Evolutionary conservation across 2,113 vertebrate genomes (phyloP), one percentile per base, ranked within the genome.

Genomic region (Dicrurus megarhynchus): DNA sequence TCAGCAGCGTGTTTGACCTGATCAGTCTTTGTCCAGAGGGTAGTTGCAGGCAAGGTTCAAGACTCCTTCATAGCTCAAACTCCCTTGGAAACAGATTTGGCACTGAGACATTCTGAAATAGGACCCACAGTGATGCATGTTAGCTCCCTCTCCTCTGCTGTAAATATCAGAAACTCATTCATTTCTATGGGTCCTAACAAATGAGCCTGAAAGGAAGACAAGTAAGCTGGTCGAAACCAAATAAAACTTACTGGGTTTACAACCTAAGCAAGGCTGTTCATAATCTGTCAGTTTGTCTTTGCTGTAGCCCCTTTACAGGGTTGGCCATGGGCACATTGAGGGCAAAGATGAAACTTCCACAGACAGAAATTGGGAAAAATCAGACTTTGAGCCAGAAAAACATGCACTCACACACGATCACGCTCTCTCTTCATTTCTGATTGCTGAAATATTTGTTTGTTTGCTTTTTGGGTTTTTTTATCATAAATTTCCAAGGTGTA

Each of bases 331-430:
- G 30, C 49, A 73, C 16, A 20, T 0, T 53, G 37, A 89, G 26
- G 32, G 3, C 57, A 64, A 23, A n/a, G 37, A 9, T 80, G 23
- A 87, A 84, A 17, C 15, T 80, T 80, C 22, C 39, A 42, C 50
- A 78, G 55, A 9, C 26, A 46, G 28, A 70, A 91, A 84, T 30
- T 10, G 17, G 50, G 13, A 73, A 87, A 77, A 44, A 69, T 49
- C 32, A 69, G 37, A 42, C 15, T 76, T 55, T 24, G 19, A 81
- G 28, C 4, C 41, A 68, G 50, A 76, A 83, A 28, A 30, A 63
- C 33, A 42, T 2, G 3, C 12, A 52, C 6, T 2, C 12, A 39
- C 13, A 33, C 8, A 18, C 0, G 0, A 5, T 42, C 6, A 3
- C 3, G 21, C 21, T 59, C 10, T 47, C 46, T 80, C 12, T 82